Percentiles rank a stretch among this genome's conserved stretches.
Evolutionary conservation across 2,888 invertebrate species (phyloP).

Genomic region (Torymus auratus): DNA sequence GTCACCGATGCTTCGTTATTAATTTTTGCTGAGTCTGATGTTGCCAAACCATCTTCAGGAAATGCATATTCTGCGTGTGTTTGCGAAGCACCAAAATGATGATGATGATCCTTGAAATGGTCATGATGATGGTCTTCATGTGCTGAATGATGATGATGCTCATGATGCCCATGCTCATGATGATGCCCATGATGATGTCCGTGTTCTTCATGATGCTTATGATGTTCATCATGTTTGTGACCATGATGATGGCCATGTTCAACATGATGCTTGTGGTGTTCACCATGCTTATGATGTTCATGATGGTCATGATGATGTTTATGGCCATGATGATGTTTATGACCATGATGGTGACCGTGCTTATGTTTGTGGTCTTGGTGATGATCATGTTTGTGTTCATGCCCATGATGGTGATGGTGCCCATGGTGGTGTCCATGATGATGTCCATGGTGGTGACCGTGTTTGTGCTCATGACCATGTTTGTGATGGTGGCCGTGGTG

Average conservation of each 20-base stretch:
- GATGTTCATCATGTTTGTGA: slow-evolving; percentile 46
- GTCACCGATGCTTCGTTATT: slow-evolving; percentile 24
- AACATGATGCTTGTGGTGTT: slow-evolving; percentile 31
- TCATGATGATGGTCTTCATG: slow-evolving; percentile 30
- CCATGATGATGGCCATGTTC: slow-evolving; percentile 43
- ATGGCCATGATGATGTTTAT: slow-evolving; percentile 53
- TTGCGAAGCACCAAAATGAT: slow-evolving; percentile 50
- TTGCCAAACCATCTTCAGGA: slow-evolving; percentile 37
- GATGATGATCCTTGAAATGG: slow-evolving; percentile 24
- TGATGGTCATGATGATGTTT: slow-evolving; percentile 48
- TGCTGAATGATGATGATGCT: slow-evolving; percentile 24
- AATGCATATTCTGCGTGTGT: slow-evolving; percentile 42
- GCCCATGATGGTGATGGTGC: slow-evolving; percentile 45
- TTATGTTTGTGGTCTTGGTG: slow-evolving; percentile 47
- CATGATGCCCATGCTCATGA: slow-evolving; percentile 22
- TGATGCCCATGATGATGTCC: slow-evolving; percentile 42
- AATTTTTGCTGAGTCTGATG: slow-evolving; percentile 26
- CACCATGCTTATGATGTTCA: slow-evolving; percentile 47
- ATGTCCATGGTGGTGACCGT: slow-evolving; percentile 47
- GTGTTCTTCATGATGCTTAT: slow-evolving; percentile 41
- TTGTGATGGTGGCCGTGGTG: slow-evolving; percentile 47
- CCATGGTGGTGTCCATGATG: slow-evolving; percentile 47
- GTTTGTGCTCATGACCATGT: slow-evolving; percentile 44
- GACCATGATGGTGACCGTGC: slow-evolving; percentile 33
- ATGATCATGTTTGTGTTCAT: slow-evolving; percentile 44